Conservation (phyloP, 1,140 invertebrate genomes). For the Drosophila mayri region DNA sequence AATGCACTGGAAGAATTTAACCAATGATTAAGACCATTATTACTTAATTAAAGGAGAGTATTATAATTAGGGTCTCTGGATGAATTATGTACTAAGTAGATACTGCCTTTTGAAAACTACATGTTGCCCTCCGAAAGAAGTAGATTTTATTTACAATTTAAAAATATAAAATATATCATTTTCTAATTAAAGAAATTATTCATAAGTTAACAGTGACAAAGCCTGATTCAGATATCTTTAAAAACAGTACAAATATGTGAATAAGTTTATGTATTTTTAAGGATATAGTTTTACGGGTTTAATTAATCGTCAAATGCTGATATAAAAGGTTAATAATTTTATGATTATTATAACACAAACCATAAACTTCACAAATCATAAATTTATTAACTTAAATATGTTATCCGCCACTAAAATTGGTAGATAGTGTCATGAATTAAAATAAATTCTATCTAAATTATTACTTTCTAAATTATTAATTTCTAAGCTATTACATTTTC, state of each 20-base stretch:
- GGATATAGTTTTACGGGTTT: background rate
- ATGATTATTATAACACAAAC: background rate
- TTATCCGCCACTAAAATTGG: background rate
- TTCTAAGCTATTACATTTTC: too few species aligned
- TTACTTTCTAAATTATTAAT: background rate
- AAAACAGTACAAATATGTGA: background rate
- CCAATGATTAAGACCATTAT: background rate
- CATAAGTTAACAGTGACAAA: background rate
- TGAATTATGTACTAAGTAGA: background rate
- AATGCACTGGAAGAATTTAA: slow-evolving; percentile 10
- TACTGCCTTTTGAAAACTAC: background rate
- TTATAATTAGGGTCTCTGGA: background rate
- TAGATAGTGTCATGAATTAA: background rate
- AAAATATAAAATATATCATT: background rate
- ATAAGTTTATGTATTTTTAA: background rate
- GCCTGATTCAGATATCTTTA: background rate
- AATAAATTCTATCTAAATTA: background rate
- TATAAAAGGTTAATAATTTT: too few species aligned
- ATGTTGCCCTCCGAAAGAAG: too few species aligned
- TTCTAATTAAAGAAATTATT: background rate
- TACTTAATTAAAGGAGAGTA: background rate
- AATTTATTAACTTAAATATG: too few species aligned
- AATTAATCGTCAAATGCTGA: background rate
- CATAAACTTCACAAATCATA: too few species aligned
- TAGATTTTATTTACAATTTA: too few species aligned